Percentiles rank a stretch among this genome's conserved stretches.
Evolutionary conservation across 1,140 invertebrate genomes (phyloP).

Genomic region (Drosophila virilis): DNA sequence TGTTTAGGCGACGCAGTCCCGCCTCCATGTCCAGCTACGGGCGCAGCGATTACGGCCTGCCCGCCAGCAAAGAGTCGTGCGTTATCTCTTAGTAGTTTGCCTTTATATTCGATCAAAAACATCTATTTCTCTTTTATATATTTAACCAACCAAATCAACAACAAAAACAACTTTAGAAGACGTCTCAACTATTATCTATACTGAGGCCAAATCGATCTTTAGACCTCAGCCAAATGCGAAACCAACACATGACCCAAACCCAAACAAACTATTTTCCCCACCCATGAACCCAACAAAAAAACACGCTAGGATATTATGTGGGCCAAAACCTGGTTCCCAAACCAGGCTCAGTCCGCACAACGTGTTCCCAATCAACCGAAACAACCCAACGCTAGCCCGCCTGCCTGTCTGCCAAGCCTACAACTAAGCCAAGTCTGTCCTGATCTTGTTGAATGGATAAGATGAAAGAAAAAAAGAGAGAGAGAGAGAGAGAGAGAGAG

Average conservation of each 20-base stretch:
- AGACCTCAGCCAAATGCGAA: constrained; percentile 28
- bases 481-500: constrained; percentile 32
- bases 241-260: constrained; percentile 37
- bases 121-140: constrained; percentile 63
- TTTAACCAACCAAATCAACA: constrained; percentile 20
- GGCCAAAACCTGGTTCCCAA: constrained; percentile 16
- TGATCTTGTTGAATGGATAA: constrained; percentile 22
- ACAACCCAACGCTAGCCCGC: constrained; percentile 51
- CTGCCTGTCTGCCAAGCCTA: constrained; percentile 63
- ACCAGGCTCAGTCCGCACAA: constrained; percentile 11
- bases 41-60: constrained; percentile 43
- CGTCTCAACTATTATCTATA: constrained; percentile 72
- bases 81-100: constrained; percentile 69
- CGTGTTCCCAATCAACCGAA: constrained; percentile 47
- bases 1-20: constrained; percentile 73
- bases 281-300: constrained; percentile 15
- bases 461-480: constrained; percentile 39
- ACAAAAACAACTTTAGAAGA: constrained; percentile 45
- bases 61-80: constrained; percentile 79
- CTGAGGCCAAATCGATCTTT: constrained; percentile 46
- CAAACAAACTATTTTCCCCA: not conserved
- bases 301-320: constrained; percentile 29
- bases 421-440: constrained; percentile 37
- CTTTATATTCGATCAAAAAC: constrained; percentile 50
- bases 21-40: constrained; percentile 45